Conservation (phyloP, 2,113 vertebrate species). For the Scolopax mira region DNA sequence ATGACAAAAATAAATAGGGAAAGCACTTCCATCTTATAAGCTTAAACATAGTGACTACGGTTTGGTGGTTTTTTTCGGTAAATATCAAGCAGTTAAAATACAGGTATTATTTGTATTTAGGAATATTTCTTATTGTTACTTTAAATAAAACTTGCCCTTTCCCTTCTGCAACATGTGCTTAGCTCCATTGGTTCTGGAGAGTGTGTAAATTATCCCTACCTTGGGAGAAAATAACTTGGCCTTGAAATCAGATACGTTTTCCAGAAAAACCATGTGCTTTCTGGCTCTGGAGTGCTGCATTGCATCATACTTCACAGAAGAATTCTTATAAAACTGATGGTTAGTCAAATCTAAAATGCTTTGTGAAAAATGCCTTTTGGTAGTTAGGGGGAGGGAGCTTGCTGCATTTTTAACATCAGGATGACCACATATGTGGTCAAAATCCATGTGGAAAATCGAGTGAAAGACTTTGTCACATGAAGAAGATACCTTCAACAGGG, state of each 20-base stretch:
- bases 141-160: not conserved
- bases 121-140: not conserved
- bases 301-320: constrained; percentile 13
- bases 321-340: not conserved
- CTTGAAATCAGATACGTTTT: constrained; percentile 20
- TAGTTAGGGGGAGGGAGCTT: not conserved
- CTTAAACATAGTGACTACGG: not conserved
- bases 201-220: not conserved
- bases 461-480: not conserved
- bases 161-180: not conserved
- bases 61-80: not conserved
- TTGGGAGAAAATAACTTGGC: constrained; percentile 26
- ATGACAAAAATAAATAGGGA: not conserved
- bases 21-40: not conserved
- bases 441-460: not conserved
- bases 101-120: not conserved
- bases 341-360: not conserved
- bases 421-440: not conserved
- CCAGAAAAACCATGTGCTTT: constrained; percentile 5
- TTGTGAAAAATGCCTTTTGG: not conserved
- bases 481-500: not conserved
- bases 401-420: not conserved
- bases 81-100: not conserved
- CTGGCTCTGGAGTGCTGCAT: not conserved
- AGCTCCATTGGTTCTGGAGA: not conserved